phyloP scores from a whole-genome alignment of 2,113 vertebrate species.

The Hydrolagus affinis region DNA sequence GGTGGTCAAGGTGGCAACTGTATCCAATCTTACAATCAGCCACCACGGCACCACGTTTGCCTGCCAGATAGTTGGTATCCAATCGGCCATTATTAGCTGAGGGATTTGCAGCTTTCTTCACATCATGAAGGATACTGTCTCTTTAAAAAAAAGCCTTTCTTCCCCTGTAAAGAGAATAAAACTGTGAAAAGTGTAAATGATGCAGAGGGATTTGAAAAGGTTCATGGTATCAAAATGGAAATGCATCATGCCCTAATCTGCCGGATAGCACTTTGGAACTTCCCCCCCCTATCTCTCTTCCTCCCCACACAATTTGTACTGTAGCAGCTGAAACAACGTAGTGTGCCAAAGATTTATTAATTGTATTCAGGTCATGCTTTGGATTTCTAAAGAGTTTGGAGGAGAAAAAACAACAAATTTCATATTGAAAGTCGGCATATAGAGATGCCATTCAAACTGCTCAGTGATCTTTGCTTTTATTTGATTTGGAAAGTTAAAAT shows the following conservation, averaged over 20 bases:
- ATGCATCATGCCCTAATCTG: conserved; percentile 43
- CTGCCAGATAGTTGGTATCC: neutral
- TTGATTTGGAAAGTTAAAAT: conserved; percentile 45
- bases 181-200: conserved; percentile 36
- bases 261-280: conserved; percentile 36
- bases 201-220: conserved; percentile 33
- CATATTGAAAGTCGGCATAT: conserved; percentile 31
- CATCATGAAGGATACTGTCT: conserved; percentile 32
- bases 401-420: conserved; percentile 38
- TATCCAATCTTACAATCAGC: neutral
- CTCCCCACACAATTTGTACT: conserved; percentile 42
- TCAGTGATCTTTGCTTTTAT: conserved; percentile 55
- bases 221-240: conserved; percentile 31
- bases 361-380: conserved; percentile 59
- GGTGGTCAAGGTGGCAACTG: neutral
- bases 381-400: conserved; percentile 49
- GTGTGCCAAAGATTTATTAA: conserved; percentile 80
- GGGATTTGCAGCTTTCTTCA: conserved; percentile 29
- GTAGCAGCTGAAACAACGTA: conserved; percentile 52
- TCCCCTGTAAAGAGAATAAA: conserved; percentile 35
- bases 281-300: neutral
- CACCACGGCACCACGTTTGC: neutral
- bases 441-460: conserved; percentile 22
- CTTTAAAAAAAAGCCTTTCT: conserved; percentile 32
- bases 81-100: conserved; percentile 8